Conservation (phyloP, 1,140 invertebrate species). For the Bombus pyrosoma region DNA sequence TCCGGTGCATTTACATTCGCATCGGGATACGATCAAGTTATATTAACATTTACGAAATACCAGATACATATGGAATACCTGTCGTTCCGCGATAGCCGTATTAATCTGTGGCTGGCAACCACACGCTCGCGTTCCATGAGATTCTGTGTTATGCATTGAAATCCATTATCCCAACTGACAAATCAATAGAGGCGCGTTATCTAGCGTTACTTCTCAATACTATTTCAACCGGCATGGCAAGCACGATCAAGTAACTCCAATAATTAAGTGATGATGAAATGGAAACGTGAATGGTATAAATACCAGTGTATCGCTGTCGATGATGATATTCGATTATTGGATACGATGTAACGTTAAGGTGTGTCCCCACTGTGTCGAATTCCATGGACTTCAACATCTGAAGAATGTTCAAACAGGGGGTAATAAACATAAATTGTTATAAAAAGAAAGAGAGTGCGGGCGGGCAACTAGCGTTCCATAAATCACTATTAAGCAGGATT, state of each 20-base stretch:
- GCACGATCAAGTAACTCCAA: background rate
- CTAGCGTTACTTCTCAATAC: constrained; percentile 12
- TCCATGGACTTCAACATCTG: no score
- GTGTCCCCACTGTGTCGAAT: no score
- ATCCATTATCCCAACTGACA: constrained; percentile 60
- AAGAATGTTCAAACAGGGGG: no score
- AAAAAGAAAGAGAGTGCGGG: no score
- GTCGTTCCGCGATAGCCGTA: constrained; percentile 57
- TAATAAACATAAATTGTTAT: no score
- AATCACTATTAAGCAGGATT: background rate
- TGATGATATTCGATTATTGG: background rate
- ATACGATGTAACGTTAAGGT: background rate
- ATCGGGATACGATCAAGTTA: constrained; percentile 12
- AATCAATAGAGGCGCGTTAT: constrained; percentile 59
- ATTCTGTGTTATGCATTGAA: constrained; percentile 62
- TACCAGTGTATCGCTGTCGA: background rate
- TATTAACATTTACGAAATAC: constrained; percentile 56
- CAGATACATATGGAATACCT: constrained; percentile 45
- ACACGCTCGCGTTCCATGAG: constrained; percentile 50
- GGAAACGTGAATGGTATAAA: background rate
- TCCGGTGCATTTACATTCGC: background rate
- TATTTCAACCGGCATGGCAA: background rate
- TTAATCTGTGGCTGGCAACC: constrained; percentile 52
- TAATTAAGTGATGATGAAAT: constrained; percentile 3
- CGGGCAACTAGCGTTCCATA: background rate